These are phyloP conservation scores for Erythrolamprus reginae DNA, from an alignment of 2,113 vertebrate genomes.

Conservation along the genomic window DNA sequence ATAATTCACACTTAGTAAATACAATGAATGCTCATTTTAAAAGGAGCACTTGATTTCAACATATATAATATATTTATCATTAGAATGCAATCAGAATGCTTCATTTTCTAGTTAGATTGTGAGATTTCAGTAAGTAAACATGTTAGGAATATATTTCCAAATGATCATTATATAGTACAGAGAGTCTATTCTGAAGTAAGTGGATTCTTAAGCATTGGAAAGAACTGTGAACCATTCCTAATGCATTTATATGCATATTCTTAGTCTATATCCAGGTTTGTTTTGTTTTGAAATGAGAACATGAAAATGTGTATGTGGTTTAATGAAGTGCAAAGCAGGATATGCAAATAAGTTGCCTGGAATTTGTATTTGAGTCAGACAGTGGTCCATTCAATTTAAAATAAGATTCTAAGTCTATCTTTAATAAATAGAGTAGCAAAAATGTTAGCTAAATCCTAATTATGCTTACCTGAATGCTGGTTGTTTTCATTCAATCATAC, in stretches of 20 bases:
- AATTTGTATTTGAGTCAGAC: background rate
- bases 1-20: background rate
- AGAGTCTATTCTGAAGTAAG: rapidly evolving
- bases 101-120: background rate
- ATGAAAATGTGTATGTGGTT: constrained; percentile 8
- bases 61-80: background rate
- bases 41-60: background rate
- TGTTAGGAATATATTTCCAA: background rate
- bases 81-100: background rate
- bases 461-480: background rate
- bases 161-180: background rate
- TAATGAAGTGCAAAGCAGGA: background rate
- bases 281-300: background rate
- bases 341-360: background rate
- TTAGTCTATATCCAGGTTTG: background rate
- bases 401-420: background rate
- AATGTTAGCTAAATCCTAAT: background rate
- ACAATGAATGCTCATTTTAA: background rate
- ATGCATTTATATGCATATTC: background rate
- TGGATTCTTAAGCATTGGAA: background rate
- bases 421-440: background rate
- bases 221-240: background rate
- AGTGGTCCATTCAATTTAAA: constrained; percentile 1
- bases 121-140: constrained; percentile 6
- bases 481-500: background rate